Evolutionary conservation across 2,113 vertebrate species (phyloP).

Genomic region (Myocastor coypus): DNA sequence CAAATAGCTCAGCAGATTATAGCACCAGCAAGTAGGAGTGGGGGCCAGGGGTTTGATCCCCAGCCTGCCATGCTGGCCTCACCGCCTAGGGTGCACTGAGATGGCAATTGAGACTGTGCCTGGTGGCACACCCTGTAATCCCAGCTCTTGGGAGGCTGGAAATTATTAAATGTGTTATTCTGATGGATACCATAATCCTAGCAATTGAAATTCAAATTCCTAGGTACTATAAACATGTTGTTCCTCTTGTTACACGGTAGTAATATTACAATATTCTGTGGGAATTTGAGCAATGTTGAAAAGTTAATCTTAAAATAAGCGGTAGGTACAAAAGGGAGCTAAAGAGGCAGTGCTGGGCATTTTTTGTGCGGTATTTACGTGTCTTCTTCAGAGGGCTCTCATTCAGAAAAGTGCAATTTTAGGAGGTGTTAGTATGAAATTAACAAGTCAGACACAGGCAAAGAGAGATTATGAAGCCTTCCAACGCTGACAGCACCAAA

Average conservation of each 20-base stretch:
- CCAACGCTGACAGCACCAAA: background rate
- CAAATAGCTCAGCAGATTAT: too few relatives aligned
- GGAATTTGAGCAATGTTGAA: conserved; percentile 54
- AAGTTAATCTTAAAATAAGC: background rate
- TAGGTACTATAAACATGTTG: background rate
- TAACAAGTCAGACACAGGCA: background rate
- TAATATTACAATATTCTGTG: conserved; percentile 17
- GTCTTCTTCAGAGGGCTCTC: background rate
- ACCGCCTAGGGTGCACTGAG: too few relatives aligned
- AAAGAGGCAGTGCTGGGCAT: background rate
- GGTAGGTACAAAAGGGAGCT: conserved; percentile 8
- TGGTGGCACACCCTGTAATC: too few relatives aligned
- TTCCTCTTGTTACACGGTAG: background rate
- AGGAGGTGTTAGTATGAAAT: conserved; percentile 45
- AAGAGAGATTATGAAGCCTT: background rate
- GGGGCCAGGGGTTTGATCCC: too few relatives aligned
- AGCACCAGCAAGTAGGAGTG: too few relatives aligned
- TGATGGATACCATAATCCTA: background rate
- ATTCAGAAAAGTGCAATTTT: conserved; percentile 11
- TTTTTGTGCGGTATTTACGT: conserved; percentile 3
- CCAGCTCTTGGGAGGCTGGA: too few relatives aligned
- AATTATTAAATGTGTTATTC: background rate
- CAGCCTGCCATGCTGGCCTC: too few relatives aligned
- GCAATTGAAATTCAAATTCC: background rate
- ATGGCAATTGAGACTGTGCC: too few relatives aligned